A percentile compares a stretch with the other conserved stretches of the same genome.
These are phyloP conservation scores for Baccha elongata DNA, from an alignment of 2,888 invertebrate genomes.

Conservation along the genomic window DNA sequence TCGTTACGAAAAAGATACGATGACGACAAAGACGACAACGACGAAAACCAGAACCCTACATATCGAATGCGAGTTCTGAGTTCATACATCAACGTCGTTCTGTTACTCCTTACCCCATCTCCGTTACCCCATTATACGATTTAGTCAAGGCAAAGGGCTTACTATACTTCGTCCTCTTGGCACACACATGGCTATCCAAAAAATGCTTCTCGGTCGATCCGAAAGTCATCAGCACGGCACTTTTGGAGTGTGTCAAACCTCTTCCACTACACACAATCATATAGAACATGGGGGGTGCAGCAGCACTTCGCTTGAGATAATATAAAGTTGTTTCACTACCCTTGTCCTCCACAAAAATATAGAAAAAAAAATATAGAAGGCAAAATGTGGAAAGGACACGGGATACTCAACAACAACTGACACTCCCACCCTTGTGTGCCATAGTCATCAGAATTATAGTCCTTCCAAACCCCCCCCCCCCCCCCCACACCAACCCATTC, in stretches of 20 bases:
- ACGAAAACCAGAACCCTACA: conserved; percentile 63
- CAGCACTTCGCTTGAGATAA: conserved; percentile 71
- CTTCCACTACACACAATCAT: conserved; percentile 19
- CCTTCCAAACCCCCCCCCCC: conserved; percentile 51
- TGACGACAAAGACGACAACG: conserved; percentile 50
- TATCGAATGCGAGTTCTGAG: conserved; percentile 60
- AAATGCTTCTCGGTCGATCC: conserved; percentile 63
- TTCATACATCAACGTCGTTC: conserved; percentile 69
- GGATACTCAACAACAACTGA: conserved; percentile 74
- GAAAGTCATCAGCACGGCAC: conserved; percentile 71
- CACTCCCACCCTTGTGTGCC: conserved; percentile 72
- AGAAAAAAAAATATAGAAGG: conserved; percentile 23
- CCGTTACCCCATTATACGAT: conserved; percentile 35
- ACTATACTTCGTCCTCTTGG: conserved; percentile 54
- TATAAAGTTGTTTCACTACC: conserved; percentile 73
- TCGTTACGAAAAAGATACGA: conserved; percentile 48
- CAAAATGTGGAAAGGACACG: conserved; percentile 73
- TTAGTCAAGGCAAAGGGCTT: conserved; percentile 56
- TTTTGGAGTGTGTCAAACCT: conserved; percentile 71
- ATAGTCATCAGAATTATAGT: conserved; percentile 73
- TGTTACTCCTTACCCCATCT: conserved; percentile 42
- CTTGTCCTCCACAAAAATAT: conserved; percentile 60
- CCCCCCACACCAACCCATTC: conserved; percentile 12
- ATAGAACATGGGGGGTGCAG: conserved; percentile 53
- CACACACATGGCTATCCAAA: conserved; percentile 69